Evolutionary conservation across 2,797 vertebrate species (phyloP), one percentile per base, ranked within the genome.

Genomic region (Acipenser ruthenus): DNA sequence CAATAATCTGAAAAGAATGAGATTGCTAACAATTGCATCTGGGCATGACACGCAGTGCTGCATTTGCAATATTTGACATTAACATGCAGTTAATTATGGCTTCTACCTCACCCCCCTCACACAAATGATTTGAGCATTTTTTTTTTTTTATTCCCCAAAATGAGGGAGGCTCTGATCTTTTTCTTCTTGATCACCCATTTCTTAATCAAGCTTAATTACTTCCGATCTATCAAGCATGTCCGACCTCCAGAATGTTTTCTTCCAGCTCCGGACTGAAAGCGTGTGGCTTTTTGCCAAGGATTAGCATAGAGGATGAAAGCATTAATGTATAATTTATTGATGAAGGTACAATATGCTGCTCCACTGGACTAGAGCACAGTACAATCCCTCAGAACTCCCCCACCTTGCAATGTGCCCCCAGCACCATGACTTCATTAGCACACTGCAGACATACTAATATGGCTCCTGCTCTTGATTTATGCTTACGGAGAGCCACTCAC

Each of bases 271-370:
- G 67, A 75, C 71, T 73, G 70, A 72, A 62, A 62, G 72, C 62
- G 68, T 48, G 74, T 70, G 72, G 68, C 73, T 75, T 78, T 68
- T 70, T 74, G 67, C 74, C 60, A 56, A 55, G 70, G 71, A 78
- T 78, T 80, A 75, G 75, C 77, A 80, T 76, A 75, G 72, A 74
- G 74, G 75, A 75, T 77, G 78, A 78, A 77, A 76, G 70, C 73
- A 80, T 84, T 81, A 80, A 83, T 84, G 83, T 84, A 77, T 84
- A 79, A 85, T 84, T 83, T 86, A 85, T 87, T 87, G 82, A 83
- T 86, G 81, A 87, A 77, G 75, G 71, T 70, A 80, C 81, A 83
- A 80, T 82, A 82, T 80, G 79, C 75, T 68, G 78, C 80, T 70
- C 15, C 75, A 81, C 78, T 79, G 79, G 75, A 82, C 80, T 75